phyloP scores from a whole-genome alignment of 2,888 invertebrate genomes.

The Cetonia aurata region DNA sequence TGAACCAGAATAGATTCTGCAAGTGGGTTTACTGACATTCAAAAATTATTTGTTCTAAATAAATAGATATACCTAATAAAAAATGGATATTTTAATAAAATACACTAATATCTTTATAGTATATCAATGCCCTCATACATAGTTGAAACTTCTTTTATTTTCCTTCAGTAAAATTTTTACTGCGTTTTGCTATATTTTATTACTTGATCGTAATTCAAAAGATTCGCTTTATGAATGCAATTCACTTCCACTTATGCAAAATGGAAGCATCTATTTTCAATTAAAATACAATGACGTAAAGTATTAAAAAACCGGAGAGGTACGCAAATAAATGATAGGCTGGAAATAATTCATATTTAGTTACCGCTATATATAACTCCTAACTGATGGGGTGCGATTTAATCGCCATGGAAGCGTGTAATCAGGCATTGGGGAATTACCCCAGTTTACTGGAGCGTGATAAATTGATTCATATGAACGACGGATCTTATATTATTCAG shows the following conservation, averaged over 20 bases:
- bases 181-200: no score
- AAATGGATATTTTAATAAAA: no score
- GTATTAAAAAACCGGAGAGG: slow-evolving; percentile 22
- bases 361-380: slow-evolving; percentile 48
- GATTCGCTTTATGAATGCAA: background rate
- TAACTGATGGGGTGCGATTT: slow-evolving; percentile 53
- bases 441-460: slow-evolving; percentile 65
- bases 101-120: no score
- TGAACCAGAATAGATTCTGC: no score
- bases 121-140: no score
- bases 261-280: background rate
- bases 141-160: no score
- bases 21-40: no score
- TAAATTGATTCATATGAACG: slow-evolving; percentile 66
- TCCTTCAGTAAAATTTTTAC: no score
- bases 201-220: no score
- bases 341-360: slow-evolving; percentile 42
- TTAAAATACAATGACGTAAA: background rate
- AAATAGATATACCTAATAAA: no score
- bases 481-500: slow-evolving; percentile 61
- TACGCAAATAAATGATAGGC: slow-evolving; percentile 28
- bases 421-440: slow-evolving; percentile 66
- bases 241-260: background rate
- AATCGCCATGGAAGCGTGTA: slow-evolving; percentile 64
- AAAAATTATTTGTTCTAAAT: no score